phyloP scores from a whole-genome alignment of 2,888 invertebrate species.

The Meganola albula region DNA sequence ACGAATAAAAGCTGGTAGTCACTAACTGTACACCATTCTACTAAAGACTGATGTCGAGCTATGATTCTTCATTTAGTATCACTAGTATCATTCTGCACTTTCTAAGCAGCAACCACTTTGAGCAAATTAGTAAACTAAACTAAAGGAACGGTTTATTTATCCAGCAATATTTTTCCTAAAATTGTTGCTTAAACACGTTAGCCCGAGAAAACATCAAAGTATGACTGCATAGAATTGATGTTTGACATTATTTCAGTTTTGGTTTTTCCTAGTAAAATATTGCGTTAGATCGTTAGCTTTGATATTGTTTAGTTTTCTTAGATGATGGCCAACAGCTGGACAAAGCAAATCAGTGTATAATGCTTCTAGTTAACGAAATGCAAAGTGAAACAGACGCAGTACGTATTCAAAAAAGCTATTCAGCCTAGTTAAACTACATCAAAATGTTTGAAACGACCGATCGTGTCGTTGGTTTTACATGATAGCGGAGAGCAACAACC shows the following conservation, averaged over 20 bases:
- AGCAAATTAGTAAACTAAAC: conserved; percentile 25
- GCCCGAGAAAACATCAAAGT: conserved; percentile 26
- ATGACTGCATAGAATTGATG: conserved; percentile 10
- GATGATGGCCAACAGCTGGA: conserved; percentile 23
- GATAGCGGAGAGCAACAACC: too few relatives aligned
- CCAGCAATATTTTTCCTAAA: conserved; percentile 14
- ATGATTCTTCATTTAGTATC: too few relatives aligned
- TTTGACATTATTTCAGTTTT: conserved; percentile 21
- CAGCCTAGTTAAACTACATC: too few relatives aligned
- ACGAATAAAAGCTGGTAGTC: too few relatives aligned
- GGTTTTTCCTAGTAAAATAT: conserved; percentile 15
- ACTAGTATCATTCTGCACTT: too few relatives aligned
- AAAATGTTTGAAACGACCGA: too few relatives aligned
- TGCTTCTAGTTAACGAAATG: too few relatives aligned
- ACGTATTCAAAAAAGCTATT: too few relatives aligned
- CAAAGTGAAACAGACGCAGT: too few relatives aligned
- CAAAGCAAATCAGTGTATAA: conserved; percentile 13
- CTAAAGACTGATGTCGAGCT: too few relatives aligned
- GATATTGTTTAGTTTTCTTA: conserved; percentile 29
- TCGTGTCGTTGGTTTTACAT: too few relatives aligned
- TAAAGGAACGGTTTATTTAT: conserved; percentile 21
- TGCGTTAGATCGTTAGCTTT: conserved; percentile 11
- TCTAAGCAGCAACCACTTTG: conserved; percentile 11
- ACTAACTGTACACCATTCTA: too few relatives aligned
- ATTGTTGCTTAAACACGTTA: conserved; percentile 13